Conservation (phyloP, 2,797 vertebrate species). For the Mus spretus region DNA sequence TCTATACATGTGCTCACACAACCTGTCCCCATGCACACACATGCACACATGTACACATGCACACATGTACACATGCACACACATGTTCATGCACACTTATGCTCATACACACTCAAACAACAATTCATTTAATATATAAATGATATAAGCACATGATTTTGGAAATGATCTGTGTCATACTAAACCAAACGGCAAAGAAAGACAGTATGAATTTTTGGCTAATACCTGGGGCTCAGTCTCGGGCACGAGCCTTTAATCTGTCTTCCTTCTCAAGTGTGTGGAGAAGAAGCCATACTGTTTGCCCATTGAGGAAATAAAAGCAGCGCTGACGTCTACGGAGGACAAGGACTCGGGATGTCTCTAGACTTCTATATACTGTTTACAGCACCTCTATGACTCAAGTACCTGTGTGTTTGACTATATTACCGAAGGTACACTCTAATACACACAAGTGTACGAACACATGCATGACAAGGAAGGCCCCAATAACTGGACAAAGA, state of each 20-base stretch:
- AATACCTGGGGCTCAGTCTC: background rate
- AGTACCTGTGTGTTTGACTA: background rate
- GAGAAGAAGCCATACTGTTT: background rate
- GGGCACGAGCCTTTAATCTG: background rate
- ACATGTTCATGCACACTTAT: background rate
- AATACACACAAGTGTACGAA: too few relatives aligned
- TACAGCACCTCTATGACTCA: background rate
- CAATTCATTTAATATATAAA: background rate
- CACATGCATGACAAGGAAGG: background rate
- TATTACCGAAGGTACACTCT: background rate
- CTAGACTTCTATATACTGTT: background rate
- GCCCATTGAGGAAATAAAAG: background rate
- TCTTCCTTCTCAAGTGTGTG: background rate
- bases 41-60: background rate
- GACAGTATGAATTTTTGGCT: background rate
- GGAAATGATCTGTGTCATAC: background rate
- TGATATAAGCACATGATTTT: constrained; percentile 2
- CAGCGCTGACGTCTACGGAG: background rate
- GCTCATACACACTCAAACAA: background rate
- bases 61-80: background rate
- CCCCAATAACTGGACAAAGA: background rate
- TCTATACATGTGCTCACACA: background rate
- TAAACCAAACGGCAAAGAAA: background rate
- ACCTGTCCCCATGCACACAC: background rate
- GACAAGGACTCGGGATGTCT: background rate